Percentiles rank a stretch among this genome's conserved stretches.
These are phyloP conservation scores for Sclerurus mexicanus DNA, from an alignment of 2,113 vertebrate genomes.

Conservation along the genomic window DNA sequence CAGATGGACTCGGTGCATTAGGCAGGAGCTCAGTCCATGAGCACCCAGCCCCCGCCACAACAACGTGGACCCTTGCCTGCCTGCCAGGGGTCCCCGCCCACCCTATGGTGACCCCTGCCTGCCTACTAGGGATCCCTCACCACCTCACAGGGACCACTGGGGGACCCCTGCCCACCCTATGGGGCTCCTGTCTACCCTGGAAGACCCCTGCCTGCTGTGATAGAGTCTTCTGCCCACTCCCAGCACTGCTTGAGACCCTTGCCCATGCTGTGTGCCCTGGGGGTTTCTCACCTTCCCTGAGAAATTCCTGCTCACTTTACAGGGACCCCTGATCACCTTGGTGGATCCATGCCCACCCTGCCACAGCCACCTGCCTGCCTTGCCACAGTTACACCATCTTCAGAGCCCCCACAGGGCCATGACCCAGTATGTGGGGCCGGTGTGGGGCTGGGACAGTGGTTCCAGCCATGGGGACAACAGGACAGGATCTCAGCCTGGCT, in stretches of 20 bases:
- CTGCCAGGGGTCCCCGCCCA: neutral
- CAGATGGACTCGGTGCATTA: constrained; percentile 47
- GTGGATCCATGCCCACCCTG: no score
- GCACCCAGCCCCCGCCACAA: neutral
- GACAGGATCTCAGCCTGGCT: rapidly evolving
- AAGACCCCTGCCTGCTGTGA: neutral
- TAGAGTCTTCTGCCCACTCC: no score
- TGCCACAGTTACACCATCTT: neutral
- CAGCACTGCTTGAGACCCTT: neutral
- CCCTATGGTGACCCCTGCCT: neutral
- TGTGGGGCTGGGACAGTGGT: neutral
- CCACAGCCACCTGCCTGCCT: neutral
- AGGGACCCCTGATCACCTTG: neutral
- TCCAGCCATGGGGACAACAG: rapidly evolving
- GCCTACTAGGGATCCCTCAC: neutral
- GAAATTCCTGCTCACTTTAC: neutral
- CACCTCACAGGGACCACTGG: neutral
- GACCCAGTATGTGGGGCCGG: no score
- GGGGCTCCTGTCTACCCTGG: no score
- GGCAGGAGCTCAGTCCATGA: constrained; percentile 30
- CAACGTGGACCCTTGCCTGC: neutral
- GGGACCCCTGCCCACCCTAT: neutral
- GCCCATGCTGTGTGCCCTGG: neutral
- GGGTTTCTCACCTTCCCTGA: neutral
- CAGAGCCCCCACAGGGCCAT: neutral